Conservation (phyloP, 2,797 vertebrate species). For the Oryzias dopingdopingensis region DNA sequence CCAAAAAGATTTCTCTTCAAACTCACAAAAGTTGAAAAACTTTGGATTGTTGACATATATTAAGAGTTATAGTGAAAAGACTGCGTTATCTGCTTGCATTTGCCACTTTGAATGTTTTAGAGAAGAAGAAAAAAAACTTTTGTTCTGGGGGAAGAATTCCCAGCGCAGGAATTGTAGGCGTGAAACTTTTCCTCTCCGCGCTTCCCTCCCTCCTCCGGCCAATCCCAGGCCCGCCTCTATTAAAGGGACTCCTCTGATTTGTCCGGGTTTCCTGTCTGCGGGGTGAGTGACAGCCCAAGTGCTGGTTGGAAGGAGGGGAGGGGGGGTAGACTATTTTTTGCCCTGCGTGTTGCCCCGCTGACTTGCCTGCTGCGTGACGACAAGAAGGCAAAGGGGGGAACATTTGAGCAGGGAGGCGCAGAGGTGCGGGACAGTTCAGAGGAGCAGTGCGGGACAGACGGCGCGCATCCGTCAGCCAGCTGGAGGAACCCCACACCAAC, state of each 20-base stretch:
- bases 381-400: constrained; percentile 57
- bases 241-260: constrained; percentile 59
- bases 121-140: constrained; percentile 9
- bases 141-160: constrained; percentile 28
- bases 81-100: constrained; percentile 26
- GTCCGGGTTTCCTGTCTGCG: constrained; percentile 44
- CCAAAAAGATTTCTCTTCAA: no score
- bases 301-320: neutral
- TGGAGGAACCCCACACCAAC: constrained; percentile 72
- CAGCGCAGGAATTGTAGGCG: constrained; percentile 47
- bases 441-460: constrained; percentile 69
- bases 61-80: no score
- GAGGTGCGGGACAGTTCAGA: constrained; percentile 62
- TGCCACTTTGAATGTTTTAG: constrained; percentile 29
- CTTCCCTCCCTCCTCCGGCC: constrained; percentile 57
- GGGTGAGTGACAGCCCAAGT: constrained; percentile 70
- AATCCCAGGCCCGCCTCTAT: constrained; percentile 57
- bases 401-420: constrained; percentile 72
- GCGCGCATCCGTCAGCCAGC: constrained; percentile 70
- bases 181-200: constrained; percentile 66
- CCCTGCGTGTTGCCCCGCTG: constrained; percentile 33
- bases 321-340: constrained; percentile 21
- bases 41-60: no score
- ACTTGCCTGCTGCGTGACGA: constrained; percentile 75
- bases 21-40: no score